A percentile compares a stretch with the other conserved stretches of the same genome.
Evolutionary conservation across 2,113 vertebrate genomes (phyloP).

Genomic region (Serilophus lunatus): DNA sequence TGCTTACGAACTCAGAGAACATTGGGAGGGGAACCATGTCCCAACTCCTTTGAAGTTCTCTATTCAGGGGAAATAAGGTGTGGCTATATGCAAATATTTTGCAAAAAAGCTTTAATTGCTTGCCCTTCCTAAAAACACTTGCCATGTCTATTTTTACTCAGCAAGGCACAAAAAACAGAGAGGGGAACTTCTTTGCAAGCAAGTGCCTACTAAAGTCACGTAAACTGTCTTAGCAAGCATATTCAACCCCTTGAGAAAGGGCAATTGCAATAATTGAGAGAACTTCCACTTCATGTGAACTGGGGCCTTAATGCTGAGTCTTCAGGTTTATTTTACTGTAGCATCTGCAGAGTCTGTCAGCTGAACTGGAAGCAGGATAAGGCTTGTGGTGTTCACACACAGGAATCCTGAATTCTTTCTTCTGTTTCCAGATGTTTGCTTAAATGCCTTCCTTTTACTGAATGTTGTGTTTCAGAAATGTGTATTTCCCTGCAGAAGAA

Average conservation of each 20-base stretch:
- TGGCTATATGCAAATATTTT: background rate
- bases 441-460: background rate
- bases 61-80: background rate
- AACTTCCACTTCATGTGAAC: background rate
- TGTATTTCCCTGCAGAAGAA: slow-evolving; percentile 69
- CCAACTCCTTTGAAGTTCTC: background rate
- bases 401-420: background rate
- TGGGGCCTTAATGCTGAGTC: background rate
- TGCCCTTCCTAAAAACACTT: background rate
- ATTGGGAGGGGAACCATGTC: background rate
- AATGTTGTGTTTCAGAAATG: background rate
- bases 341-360: background rate
- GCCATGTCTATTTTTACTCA: background rate
- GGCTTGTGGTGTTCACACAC: background rate
- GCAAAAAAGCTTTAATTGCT: background rate
- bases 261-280: background rate
- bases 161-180: background rate
- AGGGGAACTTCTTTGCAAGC: background rate
- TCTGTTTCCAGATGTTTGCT: background rate
- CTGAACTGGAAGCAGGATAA: background rate
- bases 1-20: background rate
- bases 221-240: background rate
- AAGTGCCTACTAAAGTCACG: background rate
- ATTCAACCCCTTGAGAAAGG: background rate
- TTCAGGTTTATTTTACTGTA: background rate